phyloP scores from a whole-genome alignment of 2,888 invertebrate species.

The Amiota minor region DNA sequence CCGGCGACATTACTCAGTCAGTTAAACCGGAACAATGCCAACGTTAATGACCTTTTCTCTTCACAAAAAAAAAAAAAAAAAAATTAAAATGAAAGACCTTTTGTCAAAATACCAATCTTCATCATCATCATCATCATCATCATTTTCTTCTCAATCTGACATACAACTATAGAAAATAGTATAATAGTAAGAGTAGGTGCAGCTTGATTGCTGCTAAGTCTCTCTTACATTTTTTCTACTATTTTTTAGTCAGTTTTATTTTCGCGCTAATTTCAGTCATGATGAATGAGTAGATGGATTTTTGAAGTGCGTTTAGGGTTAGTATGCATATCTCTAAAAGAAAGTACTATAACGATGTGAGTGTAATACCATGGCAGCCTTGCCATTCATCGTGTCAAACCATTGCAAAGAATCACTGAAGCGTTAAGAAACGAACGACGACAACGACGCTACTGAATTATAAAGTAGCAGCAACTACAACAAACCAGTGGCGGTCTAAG shows the following conservation, averaged over 20 bases:
- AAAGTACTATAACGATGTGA: not conserved
- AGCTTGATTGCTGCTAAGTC: too few species aligned
- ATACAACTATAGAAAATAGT: too few species aligned
- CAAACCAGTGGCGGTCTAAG: conserved; percentile 28
- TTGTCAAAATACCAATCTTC: not conserved
- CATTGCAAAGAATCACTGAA: conserved; percentile 53
- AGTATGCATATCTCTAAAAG: not conserved
- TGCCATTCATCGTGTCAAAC: not conserved
- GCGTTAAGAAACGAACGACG: conserved; percentile 39
- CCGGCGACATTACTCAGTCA: not conserved
- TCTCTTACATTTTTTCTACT: not conserved
- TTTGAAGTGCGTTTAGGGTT: not conserved
- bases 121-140: conserved; percentile 9
- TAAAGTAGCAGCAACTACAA: conserved; percentile 23
- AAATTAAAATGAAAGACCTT: conserved; percentile 6
- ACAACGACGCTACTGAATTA: too few species aligned
- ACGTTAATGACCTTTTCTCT: conserved; percentile 67
- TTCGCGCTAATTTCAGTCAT: conserved; percentile 46
- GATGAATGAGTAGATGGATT: conserved; percentile 21
- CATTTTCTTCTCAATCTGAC: not conserved
- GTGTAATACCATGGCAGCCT: conserved; percentile 27
- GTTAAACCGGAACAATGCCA: conserved; percentile 52
- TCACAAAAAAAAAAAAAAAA: too few species aligned
- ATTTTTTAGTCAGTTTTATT: not conserved
- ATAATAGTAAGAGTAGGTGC: too few species aligned